Percentiles rank a stretch among this genome's conserved stretches.
These are phyloP conservation scores for Rousettus madagascariensis DNA, from an alignment of 2,797 vertebrate genomes.

Conservation along the genomic window DNA sequence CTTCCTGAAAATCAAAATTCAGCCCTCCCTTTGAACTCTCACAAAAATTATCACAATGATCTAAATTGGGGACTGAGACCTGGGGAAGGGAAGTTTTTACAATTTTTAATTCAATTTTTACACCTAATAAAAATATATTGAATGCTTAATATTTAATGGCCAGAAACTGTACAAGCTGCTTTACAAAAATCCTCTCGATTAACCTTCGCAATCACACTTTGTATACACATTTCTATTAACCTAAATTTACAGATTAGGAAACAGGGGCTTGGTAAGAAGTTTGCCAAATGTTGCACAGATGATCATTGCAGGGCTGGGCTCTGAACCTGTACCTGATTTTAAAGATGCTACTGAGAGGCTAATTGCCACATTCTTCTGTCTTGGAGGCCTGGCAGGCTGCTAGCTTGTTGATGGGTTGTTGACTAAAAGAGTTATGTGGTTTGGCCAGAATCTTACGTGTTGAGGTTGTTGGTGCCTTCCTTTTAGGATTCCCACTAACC, in stretches of 20 bases:
- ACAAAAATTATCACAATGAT: neutral
- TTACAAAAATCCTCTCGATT: neutral
- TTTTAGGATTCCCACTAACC: neutral
- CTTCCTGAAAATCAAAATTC: neutral
- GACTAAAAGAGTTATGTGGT: neutral
- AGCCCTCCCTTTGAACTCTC: neutral
- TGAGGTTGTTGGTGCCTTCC: neutral
- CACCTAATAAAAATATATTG: neutral
- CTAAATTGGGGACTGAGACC: neutral
- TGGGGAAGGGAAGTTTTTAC: neutral
- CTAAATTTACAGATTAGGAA: neutral
- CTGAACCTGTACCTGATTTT: neutral
- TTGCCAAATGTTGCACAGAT: neutral
- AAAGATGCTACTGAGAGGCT: neutral
- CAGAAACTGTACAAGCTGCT: neutral
- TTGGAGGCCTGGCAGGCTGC: neutral
- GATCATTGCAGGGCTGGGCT: neutral
- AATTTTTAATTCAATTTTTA: neutral
- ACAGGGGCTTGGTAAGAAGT: neutral
- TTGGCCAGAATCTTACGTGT: slow-evolving; percentile 31
- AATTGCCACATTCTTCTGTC: neutral
- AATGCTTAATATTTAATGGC: neutral
- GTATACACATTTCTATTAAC: neutral
- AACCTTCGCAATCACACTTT: neutral
- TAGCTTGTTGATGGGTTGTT: neutral